Evolutionary conservation across 2,888 invertebrate genomes (phyloP).

Genomic region (Heliconius ethilla): DNA sequence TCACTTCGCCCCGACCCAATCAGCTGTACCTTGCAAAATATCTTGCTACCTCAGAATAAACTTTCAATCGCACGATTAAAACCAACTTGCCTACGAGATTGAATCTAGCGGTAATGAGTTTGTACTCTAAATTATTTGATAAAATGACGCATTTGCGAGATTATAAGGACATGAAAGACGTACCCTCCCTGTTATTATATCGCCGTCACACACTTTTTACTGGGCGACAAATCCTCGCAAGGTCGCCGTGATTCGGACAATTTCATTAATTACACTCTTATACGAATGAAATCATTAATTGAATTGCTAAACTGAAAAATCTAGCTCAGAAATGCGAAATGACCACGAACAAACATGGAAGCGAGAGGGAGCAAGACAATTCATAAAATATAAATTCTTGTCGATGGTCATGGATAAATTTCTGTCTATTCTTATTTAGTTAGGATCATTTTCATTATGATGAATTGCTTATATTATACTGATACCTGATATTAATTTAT

Average conservation of each 20-base stretch:
- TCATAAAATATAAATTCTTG: conserved; percentile 55
- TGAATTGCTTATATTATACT: background rate
- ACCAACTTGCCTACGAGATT: conserved; percentile 47
- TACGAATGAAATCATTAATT: conserved; percentile 72
- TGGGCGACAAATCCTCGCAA: conserved; percentile 77
- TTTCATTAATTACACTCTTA: conserved; percentile 79
- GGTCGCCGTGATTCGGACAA: conserved; percentile 75
- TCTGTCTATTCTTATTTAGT: conserved; percentile 25
- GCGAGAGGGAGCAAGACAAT: conserved; percentile 74
- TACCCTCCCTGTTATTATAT: conserved; percentile 81
- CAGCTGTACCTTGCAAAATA: conserved; percentile 72
- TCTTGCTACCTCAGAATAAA: conserved; percentile 49
- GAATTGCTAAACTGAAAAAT: conserved; percentile 75
- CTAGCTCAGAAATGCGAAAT: conserved; percentile 79
- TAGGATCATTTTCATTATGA: background rate
- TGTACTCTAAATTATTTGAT: conserved; percentile 69
- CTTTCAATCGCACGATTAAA: conserved; percentile 31
- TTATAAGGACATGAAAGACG: conserved; percentile 78
- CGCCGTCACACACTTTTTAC: conserved; percentile 73
- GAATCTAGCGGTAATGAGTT: conserved; percentile 58
- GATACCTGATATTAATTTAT: background rate
- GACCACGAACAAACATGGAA: conserved; percentile 83
- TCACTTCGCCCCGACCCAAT: conserved; percentile 73
- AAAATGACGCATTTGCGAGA: conserved; percentile 82
- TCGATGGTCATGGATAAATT: conserved; percentile 54